Percentiles rank a stretch among this genome's conserved stretches.
These are phyloP conservation scores for Agonum fuliginosum DNA, from an alignment of 2,888 invertebrate genomes.

Conservation along the genomic window DNA sequence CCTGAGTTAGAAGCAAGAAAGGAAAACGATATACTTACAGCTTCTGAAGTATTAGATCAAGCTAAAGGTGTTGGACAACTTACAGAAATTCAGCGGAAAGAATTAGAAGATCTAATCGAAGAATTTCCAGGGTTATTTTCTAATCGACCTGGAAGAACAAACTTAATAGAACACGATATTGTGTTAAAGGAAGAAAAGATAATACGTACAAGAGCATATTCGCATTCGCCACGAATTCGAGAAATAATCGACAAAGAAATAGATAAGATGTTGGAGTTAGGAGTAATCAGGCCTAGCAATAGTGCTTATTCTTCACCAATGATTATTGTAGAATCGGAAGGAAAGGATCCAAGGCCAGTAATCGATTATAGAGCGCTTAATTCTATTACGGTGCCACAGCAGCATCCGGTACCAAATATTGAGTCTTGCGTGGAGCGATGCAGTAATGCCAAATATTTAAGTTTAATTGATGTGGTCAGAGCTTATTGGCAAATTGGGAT, in stretches of 20 bases:
- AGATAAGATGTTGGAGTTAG: slow-evolving; percentile 35
- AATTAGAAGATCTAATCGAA: neutral
- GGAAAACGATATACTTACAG: neutral
- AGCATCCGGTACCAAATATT: slow-evolving; percentile 25
- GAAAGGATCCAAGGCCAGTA: neutral
- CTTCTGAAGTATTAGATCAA: slow-evolving; percentile 3
- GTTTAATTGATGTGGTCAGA: slow-evolving; percentile 7
- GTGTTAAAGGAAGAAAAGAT: neutral
- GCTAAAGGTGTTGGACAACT: neutral
- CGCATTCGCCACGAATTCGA: slow-evolving; percentile 21
- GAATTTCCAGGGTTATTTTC: slow-evolving; percentile 37
- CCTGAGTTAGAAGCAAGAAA: neutral
- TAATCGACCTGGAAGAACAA: neutral
- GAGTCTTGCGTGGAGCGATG: slow-evolving; percentile 13
- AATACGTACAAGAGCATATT: slow-evolving; percentile 4
- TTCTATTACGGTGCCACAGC: slow-evolving; percentile 2
- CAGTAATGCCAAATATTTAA: slow-evolving; percentile 10
- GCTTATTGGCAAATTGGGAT: slow-evolving; percentile 20
- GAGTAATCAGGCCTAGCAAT: slow-evolving; percentile 16
- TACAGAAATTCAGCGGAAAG: neutral
- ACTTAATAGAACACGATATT: slow-evolving; percentile 27
- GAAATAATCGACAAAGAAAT: slow-evolving; percentile 36
- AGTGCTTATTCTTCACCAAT: slow-evolving; percentile 39
- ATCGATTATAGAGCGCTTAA: slow-evolving; percentile 1
- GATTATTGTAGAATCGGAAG: slow-evolving; percentile 27